Conservation (phyloP, 2,113 vertebrate genomes). For the Pungitius pungitius region DNA sequence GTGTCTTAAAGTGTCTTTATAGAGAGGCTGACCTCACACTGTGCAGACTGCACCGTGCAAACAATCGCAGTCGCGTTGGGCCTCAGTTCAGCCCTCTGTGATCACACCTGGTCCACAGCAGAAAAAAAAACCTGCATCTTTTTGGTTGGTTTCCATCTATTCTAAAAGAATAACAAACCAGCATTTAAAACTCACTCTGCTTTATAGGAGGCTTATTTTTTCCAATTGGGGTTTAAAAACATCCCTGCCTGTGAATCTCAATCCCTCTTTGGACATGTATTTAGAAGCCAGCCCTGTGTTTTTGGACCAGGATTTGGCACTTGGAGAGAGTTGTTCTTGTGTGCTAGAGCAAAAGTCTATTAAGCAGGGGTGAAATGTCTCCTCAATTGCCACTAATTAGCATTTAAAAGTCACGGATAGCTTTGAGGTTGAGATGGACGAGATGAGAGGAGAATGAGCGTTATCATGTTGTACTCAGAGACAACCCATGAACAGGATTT, state of each 20-base stretch:
- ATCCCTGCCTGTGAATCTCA: not conserved
- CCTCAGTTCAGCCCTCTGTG: not conserved
- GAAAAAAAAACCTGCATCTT: not conserved
- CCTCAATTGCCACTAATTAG: not conserved
- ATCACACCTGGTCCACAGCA: constrained; percentile 7
- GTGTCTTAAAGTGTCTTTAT: constrained; percentile 69
- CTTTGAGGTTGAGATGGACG: not conserved
- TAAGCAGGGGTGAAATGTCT: not conserved
- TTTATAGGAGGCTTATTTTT: not conserved
- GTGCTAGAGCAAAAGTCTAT: not conserved
- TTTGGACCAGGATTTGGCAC: not conserved
- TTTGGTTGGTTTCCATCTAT: not conserved
- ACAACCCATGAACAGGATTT: constrained; percentile 4
- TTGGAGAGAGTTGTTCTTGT: not conserved
- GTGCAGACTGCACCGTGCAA: constrained; percentile 49
- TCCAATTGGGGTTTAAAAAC: not conserved
- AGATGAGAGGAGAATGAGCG: not conserved
- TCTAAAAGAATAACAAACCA: not conserved
- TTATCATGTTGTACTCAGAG: not conserved
- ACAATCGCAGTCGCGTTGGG: constrained; percentile 25
- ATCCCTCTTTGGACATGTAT: not conserved
- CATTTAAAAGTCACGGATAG: not conserved
- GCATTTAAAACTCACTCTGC: not conserved
- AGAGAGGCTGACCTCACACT: constrained; percentile 59
- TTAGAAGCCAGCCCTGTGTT: not conserved